phyloP scores from a whole-genome alignment of 2,888 invertebrate species.

The Clostera curtula region DNA sequence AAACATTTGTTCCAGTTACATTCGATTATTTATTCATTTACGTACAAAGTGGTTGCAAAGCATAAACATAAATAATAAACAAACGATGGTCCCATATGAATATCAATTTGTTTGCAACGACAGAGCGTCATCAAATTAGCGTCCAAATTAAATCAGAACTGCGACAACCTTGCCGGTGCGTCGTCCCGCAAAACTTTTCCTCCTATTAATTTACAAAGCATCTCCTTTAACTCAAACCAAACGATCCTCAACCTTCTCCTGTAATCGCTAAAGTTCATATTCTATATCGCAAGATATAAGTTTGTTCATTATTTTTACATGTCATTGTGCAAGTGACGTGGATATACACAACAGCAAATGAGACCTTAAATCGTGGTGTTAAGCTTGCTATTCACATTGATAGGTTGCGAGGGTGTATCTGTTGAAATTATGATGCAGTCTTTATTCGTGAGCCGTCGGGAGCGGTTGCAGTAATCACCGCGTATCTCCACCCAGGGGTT shows the following conservation, averaged over 20 bases:
- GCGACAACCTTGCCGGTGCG: slow-evolving; percentile 70
- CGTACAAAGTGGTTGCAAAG: slow-evolving; percentile 27
- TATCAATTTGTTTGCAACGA: slow-evolving; percentile 71
- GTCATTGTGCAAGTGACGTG: slow-evolving; percentile 72
- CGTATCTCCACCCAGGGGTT: slow-evolving; percentile 74
- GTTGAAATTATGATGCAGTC: slow-evolving; percentile 76
- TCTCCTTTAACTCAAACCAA: slow-evolving; percentile 40
- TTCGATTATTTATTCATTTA: slow-evolving; percentile 24
- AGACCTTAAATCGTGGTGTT: slow-evolving; percentile 42
- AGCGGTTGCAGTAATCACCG: slow-evolving; percentile 76
- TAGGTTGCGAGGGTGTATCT: slow-evolving; percentile 57
- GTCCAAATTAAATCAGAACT: slow-evolving; percentile 75
- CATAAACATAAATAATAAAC: slow-evolving; percentile 53
- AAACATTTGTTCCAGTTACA: slow-evolving; percentile 9
- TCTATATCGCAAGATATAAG: slow-evolving; percentile 42
- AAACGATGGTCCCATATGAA: slow-evolving; percentile 70
- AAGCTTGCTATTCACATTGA: slow-evolving; percentile 47
- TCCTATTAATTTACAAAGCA: slow-evolving; percentile 74
- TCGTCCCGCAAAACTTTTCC: slow-evolving; percentile 71
- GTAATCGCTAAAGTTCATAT: slow-evolving; percentile 41
- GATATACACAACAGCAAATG: slow-evolving; percentile 34
- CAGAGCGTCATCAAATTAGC: slow-evolving; percentile 73
- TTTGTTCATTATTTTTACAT: slow-evolving; percentile 76
- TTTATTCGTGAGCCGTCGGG: slow-evolving; percentile 75
- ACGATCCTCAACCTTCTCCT: slow-evolving; percentile 40